Conservation (phyloP, 2,113 vertebrate genomes). For the Elachura formosa region DNA sequence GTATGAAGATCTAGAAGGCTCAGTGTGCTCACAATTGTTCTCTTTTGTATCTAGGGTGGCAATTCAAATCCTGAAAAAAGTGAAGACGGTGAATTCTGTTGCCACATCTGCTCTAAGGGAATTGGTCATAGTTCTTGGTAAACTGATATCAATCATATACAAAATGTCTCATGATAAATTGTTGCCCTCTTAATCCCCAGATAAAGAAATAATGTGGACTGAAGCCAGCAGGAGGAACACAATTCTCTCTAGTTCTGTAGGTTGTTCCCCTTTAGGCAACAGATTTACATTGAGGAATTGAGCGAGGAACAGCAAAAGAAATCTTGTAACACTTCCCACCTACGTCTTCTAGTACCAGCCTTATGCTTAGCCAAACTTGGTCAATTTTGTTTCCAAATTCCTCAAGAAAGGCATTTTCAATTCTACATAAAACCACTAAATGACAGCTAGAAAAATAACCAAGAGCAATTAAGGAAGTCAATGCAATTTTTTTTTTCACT, state of each 20-base stretch:
- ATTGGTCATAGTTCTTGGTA: not conserved
- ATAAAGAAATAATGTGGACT: not conserved
- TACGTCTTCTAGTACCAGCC: not conserved
- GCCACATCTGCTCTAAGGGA: not conserved
- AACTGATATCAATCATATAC: not conserved
- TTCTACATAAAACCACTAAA: not conserved
- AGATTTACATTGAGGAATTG: not conserved
- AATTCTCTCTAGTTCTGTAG: not conserved
- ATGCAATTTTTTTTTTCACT: not conserved
- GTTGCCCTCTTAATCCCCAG: not conserved
- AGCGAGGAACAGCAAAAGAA: not conserved
- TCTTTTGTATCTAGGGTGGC: not conserved
- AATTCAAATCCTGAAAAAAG: not conserved
- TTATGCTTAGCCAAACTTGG: not conserved
- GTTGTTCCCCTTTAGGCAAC: not conserved
- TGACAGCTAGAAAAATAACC: not conserved
- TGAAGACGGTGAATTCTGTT: not conserved
- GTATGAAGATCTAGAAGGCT: not conserved
- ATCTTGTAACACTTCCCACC: not conserved
- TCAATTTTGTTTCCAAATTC: not conserved
- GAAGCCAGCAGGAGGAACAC: not conserved
- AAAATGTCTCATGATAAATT: not conserved
- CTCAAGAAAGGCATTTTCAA: not conserved
- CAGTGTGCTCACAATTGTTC: not conserved
- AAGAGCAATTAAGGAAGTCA: not conserved